Conservation (phyloP, 92 coral and sea anemone genomes). For the Ricordea florida region DNA sequence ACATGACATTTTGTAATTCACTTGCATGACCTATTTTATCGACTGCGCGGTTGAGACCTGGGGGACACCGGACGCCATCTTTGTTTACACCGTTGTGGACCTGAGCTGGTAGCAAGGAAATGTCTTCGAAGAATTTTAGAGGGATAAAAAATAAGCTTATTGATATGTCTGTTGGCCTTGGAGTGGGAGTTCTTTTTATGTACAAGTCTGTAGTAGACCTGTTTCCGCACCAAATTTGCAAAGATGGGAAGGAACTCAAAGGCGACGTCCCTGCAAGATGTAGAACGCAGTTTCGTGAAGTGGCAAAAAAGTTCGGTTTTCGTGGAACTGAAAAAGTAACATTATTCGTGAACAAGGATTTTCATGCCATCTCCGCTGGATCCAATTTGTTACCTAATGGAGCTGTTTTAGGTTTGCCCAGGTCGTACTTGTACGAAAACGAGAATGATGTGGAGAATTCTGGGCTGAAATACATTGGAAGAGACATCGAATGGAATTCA, state of each 20-base stretch:
- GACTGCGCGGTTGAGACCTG: too few species aligned
- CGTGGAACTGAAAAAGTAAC: slow-evolving; percentile 46
- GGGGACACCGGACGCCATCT: too few species aligned
- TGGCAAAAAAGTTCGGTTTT: slow-evolving; percentile 64
- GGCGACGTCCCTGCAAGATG: slow-evolving; percentile 65
- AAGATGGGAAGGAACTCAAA: slow-evolving; percentile 2
- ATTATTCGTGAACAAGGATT: slow-evolving; percentile 68
- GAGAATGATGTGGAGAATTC: slow-evolving; percentile 73
- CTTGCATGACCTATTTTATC: too few species aligned
- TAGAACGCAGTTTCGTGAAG: slow-evolving; percentile 53
- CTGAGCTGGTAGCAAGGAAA: too few species aligned
- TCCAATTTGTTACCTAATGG: slow-evolving; percentile 69
- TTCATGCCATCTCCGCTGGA: slow-evolving; percentile 78
- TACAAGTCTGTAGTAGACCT: slow-evolving; percentile 55
- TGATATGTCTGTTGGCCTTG: slow-evolving; percentile 67
- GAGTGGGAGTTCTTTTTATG: slow-evolving; percentile 69
- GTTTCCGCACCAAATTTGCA: slow-evolving; percentile 49
- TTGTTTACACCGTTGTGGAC: too few species aligned
- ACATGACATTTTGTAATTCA: too few species aligned
- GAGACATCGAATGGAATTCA: slow-evolving; percentile 72
- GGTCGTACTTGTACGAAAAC: slow-evolving; percentile 65
- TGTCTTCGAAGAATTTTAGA: too few species aligned
- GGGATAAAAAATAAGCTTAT: neutral
- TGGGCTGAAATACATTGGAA: slow-evolving; percentile 66
- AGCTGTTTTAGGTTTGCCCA: slow-evolving; percentile 80